Conservation (phyloP, 2,888 invertebrate species). For the Hofmannophila pseudospretella region DNA sequence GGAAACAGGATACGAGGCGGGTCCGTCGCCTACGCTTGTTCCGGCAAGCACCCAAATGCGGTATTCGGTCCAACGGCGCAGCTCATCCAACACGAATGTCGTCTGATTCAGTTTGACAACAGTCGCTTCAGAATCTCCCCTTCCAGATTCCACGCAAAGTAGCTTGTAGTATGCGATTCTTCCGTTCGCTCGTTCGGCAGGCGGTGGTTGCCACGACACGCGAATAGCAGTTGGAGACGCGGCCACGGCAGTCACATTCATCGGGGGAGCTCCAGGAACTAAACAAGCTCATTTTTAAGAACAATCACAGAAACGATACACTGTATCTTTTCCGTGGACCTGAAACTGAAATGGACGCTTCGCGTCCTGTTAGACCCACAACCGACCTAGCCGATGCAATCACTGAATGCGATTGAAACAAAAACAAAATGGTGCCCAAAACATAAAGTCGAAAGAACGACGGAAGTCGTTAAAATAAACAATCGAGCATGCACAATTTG, state of each 20-base stretch:
- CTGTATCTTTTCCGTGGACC: slow-evolving; percentile 21
- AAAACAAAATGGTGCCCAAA: slow-evolving; percentile 58
- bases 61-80: slow-evolving; percentile 97
- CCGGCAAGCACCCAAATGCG: slow-evolving; percentile 97
- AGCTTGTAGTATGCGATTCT: slow-evolving; percentile 97
- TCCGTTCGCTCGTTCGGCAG: slow-evolving; percentile 93
- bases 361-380: slow-evolving; percentile 33
- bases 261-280: slow-evolving; percentile 98
- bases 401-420: slow-evolving; percentile 75
- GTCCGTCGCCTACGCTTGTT: slow-evolving; percentile 97
- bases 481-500: slow-evolving; percentile 53
- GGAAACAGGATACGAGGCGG: slow-evolving; percentile 92
- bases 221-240: slow-evolving; percentile 93
- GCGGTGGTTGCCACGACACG: slow-evolving; percentile 95
- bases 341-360: slow-evolving; percentile 49
- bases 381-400: slow-evolving; percentile 63
- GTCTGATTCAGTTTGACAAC: slow-evolving; percentile 89
- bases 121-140: slow-evolving; percentile 90
- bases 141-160: slow-evolving; percentile 90
- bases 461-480: slow-evolving; percentile 39
- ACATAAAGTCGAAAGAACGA: slow-evolving; percentile 40
- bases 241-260: slow-evolving; percentile 93
- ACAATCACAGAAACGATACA: slow-evolving; percentile 10
- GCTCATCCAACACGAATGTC: slow-evolving; percentile 89
- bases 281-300: slow-evolving; percentile 58